phyloP scores from a whole-genome alignment of 2,797 vertebrate genomes.

The Cephalopachus bancanus region DNA sequence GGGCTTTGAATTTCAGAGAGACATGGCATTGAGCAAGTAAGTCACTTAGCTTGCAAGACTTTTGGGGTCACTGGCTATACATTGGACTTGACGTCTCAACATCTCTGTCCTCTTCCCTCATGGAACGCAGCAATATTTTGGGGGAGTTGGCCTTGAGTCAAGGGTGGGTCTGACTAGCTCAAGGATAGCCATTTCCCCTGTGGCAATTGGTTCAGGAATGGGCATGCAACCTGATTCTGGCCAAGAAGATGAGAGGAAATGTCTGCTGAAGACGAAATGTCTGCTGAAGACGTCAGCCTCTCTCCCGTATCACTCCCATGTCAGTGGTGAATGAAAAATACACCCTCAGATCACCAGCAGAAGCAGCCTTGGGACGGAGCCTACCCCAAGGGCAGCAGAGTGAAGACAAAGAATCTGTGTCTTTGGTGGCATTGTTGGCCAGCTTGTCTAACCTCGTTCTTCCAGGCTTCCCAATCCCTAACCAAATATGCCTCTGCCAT shows the following conservation, averaged over 20 bases:
- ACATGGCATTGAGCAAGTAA: neutral
- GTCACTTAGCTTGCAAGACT: neutral
- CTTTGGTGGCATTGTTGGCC: neutral
- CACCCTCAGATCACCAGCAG: neutral
- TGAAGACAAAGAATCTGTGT: neutral
- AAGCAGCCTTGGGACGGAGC: neutral
- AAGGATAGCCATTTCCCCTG: neutral
- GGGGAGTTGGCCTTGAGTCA: neutral
- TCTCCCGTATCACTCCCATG: neutral
- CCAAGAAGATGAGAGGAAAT: neutral
- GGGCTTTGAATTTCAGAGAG: neutral
- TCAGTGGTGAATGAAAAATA: neutral
- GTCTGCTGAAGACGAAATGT: neutral
- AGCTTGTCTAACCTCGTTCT: neutral
- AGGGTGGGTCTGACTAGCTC: neutral
- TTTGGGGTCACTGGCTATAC: neutral
- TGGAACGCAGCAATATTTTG: neutral
- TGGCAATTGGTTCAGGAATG: neutral
- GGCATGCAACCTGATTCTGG: neutral
- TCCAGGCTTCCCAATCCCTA: neutral
- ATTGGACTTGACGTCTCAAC: neutral
- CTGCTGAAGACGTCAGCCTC: neutral
- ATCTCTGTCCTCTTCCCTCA: accelerated
- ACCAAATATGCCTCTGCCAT: neutral
- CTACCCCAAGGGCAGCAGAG: neutral